Percentiles rank a stretch among this genome's conserved stretches.
phyloP scores from a whole-genome alignment of 2,888 invertebrate genomes.

The Netelia virgata region DNA sequence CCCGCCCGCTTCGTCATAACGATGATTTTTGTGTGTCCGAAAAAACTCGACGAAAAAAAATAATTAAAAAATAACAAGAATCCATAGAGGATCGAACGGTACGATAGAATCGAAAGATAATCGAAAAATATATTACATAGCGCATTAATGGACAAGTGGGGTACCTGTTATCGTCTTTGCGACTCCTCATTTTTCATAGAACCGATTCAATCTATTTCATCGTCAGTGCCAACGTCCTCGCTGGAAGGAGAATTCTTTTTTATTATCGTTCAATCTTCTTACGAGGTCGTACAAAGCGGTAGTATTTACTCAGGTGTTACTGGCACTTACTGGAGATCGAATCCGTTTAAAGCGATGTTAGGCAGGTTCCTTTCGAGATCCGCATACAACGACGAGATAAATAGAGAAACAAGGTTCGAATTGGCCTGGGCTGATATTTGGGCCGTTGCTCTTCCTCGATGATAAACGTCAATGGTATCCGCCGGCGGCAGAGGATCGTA shows the following conservation, averaged over 20 bases:
- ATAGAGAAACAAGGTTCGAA: constrained; percentile 82
- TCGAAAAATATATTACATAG: constrained; percentile 44
- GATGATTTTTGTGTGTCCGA: neutral
- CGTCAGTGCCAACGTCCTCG: constrained; percentile 62
- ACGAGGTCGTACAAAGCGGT: too few species aligned
- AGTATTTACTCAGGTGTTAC: neutral
- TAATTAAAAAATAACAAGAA: constrained; percentile 2
- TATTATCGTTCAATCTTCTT: too few species aligned
- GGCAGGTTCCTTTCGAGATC: constrained; percentile 86
- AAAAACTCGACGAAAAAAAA: neutral
- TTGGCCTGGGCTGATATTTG: constrained; percentile 73
- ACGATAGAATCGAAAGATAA: constrained; percentile 1
- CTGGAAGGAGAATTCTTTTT: constrained; percentile 56
- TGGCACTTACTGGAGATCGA: constrained; percentile 74
- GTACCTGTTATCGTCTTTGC: neutral
- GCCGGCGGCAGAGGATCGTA: constrained; percentile 93
- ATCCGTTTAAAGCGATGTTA: constrained; percentile 68
- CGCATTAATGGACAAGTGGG: neutral
- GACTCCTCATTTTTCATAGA: neutral
- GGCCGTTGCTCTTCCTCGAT: constrained; percentile 85
- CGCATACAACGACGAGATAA: constrained; percentile 90
- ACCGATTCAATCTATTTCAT: constrained; percentile 67
- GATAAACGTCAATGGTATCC: constrained; percentile 91
- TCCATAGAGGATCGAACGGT: neutral
- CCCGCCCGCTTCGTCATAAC: neutral